Base-by-base conservation (phyloP, 2,797 vertebrate genomes). In the Pantherophis alleghaniensis region DNA sequence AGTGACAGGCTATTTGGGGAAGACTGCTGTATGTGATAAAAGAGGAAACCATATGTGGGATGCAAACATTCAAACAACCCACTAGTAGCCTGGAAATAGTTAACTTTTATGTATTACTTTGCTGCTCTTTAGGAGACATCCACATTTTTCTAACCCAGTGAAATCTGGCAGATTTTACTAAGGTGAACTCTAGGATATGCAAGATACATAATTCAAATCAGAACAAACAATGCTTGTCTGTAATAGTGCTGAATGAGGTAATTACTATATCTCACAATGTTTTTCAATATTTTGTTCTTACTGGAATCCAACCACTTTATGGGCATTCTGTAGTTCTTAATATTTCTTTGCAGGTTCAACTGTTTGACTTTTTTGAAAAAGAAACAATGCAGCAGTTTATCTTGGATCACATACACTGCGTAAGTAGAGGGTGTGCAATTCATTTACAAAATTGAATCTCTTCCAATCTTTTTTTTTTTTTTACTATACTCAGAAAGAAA, bases 351-450 rank as follows among this genome's bases (percentile, higher is more conserved):
- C 96, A 99, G 99, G 93, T 99, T 92, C 98, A 97, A 94, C 97
- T 99, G 88, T 99, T 99, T 93, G 98, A 97, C n/a, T 98, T 99
- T 95, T 92, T 87, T 0, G 97, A 97, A 89, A 98, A 98, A 96
- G 98, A 98, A 16, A 96, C 98, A 5, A 79, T 97, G 56, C 97
- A 96, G 95, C 97, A 93, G 47, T 99, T 99, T 97, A 96, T 99
- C 96, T 97, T 94, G 14, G 95, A 98, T 69, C 98, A 98, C 79
- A 97, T 99, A 86, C 96, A 97, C 56, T 98, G 97, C 91, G 99
- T 99, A 96, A 98, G 99, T 98, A 61, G 22, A 87, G 51, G 89
- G 22, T n/a, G 57, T 9, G 24, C 86, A 87, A 86, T 93, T 91
- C 56, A 87, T 95, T 94, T 28, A 51, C 83, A 63, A 61, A 56